Evolutionary conservation across 2,113 vertebrate species (phyloP).

Genomic region (Daphoenositta chrysoptera): DNA sequence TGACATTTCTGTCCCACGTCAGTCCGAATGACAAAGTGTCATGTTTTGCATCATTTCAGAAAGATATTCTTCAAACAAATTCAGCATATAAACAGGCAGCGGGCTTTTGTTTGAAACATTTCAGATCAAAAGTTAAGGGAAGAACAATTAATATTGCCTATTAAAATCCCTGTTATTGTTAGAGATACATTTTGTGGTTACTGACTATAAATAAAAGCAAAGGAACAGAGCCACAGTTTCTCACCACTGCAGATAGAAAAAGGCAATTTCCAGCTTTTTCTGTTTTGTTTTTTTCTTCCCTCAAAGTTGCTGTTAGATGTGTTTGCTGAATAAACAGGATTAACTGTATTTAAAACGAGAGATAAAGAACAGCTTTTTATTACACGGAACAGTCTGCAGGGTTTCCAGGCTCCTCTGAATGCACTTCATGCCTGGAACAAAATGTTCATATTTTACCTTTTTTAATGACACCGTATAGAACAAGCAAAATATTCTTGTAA

Average conservation of each 20-base stretch:
- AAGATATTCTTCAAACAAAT: slow-evolving; percentile 46
- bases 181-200: slow-evolving; percentile 51
- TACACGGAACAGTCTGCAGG: slow-evolving; percentile 21
- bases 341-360: slow-evolving; percentile 69
- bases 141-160: slow-evolving; percentile 58
- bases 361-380: slow-evolving; percentile 61
- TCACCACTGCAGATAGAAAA: slow-evolving; percentile 37
- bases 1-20: slow-evolving; percentile 71
- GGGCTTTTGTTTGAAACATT: slow-evolving; percentile 62
- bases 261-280: neutral
- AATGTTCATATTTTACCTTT: slow-evolving; percentile 3
- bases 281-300: neutral
- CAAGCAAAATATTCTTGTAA: slow-evolving; percentile 11
- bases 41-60: slow-evolving; percentile 59
- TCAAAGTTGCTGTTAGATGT: slow-evolving; percentile 55
- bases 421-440: slow-evolving; percentile 7
- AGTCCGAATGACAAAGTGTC: slow-evolving; percentile 43
- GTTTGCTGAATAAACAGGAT: slow-evolving; percentile 69
- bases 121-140: slow-evolving; percentile 55
- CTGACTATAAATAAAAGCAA: slow-evolving; percentile 55
- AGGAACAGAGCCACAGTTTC: slow-evolving; percentile 42
- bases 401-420: slow-evolving; percentile 4
- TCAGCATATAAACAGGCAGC: slow-evolving; percentile 33
- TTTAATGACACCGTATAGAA: neutral
- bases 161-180: slow-evolving; percentile 66